These are phyloP conservation scores for Acleris holmiana DNA, from an alignment of 2,888 invertebrate species.

Conservation along the genomic window DNA sequence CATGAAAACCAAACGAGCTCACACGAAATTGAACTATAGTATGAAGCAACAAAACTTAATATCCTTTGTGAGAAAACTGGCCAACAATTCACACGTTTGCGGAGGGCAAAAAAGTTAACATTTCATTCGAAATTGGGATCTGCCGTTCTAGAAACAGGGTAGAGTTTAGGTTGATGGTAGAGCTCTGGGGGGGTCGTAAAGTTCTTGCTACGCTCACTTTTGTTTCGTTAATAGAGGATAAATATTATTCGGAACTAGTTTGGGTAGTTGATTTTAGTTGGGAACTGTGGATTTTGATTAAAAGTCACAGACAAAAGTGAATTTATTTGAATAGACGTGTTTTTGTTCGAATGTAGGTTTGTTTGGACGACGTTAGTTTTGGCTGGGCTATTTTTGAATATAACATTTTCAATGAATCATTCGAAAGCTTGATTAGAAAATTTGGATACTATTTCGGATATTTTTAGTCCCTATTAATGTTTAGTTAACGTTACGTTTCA, in stretches of 20 bases:
- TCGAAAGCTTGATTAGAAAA: too few relatives aligned
- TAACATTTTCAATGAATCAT: too few relatives aligned
- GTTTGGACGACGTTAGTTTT: conserved; percentile 1
- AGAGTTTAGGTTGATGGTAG: conserved; percentile 43
- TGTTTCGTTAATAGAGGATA: conserved; percentile 67
- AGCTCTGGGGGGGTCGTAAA: conserved; percentile 52
- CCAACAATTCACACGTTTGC: conserved; percentile 45
- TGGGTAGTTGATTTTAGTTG: conserved; percentile 61
- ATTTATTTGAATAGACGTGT: conserved; percentile 29
- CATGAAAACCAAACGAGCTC: conserved; percentile 37
- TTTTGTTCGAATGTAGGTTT: conserved; percentile 10
- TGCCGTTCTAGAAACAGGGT: conserved; percentile 41
- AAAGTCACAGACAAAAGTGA: conserved; percentile 46
- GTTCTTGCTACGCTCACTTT: conserved; percentile 63
- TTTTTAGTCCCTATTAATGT: too few relatives aligned
- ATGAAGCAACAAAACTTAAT: conserved; percentile 43
- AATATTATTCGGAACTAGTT: conserved; percentile 70
- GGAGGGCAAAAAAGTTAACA: conserved; percentile 44
- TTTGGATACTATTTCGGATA: too few relatives aligned
- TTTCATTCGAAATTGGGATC: conserved; percentile 32
- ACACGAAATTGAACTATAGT: conserved; percentile 40
- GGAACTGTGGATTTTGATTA: conserved; percentile 62
- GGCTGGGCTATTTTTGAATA: too few relatives aligned
- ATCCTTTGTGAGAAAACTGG: conserved; percentile 37
- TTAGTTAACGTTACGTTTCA: too few relatives aligned